A percentile compares a stretch with the other conserved stretches of the same genome.
Evolutionary conservation across 2,797 vertebrate species (phyloP).

Genomic region (Hozukius guyotensis): DNA sequence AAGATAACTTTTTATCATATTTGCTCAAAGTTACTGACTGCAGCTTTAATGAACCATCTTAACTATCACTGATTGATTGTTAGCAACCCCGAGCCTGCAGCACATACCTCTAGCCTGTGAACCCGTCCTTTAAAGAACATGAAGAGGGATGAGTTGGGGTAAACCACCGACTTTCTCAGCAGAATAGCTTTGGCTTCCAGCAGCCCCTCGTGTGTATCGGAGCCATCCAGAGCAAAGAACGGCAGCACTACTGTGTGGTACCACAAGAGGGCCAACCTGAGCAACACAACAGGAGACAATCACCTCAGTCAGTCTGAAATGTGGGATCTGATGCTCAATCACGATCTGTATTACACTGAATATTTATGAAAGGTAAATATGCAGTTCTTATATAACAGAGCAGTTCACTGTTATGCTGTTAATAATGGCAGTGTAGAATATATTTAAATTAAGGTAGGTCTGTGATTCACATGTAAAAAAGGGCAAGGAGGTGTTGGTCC

Average conservation of each 20-base stretch:
- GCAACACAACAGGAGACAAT: conserved; percentile 22
- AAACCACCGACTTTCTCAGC: conserved; percentile 93
- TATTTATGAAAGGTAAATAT: background rate
- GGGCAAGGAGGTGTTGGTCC: background rate
- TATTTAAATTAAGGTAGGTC: background rate
- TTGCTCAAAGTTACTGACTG: too few relatives aligned
- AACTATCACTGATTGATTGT: background rate
- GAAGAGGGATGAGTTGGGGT: conserved; percentile 98
- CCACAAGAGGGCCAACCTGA: conserved; percentile 95
- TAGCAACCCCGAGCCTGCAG: too few relatives aligned
- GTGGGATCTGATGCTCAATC: background rate
- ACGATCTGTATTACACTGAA: background rate
- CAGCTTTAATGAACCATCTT: conserved; percentile 5
- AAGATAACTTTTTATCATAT: too few relatives aligned
- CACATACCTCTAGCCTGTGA: conserved; percentile 93
- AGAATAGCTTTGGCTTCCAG: conserved; percentile 97
- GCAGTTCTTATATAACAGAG: background rate
- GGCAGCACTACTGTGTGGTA: conserved; percentile 98
- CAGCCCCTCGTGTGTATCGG: conserved; percentile 90
- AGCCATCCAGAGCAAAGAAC: conserved; percentile 97
- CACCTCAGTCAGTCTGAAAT: background rate
- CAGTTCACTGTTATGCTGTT: background rate
- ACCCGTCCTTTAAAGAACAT: conserved; percentile 99
- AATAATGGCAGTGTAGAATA: background rate
- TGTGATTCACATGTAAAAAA: background rate